Evolutionary conservation across 1,140 invertebrate genomes (phyloP), one percentile per base, ranked within the genome.

Genomic region (Cotesia glomerata): DNA sequence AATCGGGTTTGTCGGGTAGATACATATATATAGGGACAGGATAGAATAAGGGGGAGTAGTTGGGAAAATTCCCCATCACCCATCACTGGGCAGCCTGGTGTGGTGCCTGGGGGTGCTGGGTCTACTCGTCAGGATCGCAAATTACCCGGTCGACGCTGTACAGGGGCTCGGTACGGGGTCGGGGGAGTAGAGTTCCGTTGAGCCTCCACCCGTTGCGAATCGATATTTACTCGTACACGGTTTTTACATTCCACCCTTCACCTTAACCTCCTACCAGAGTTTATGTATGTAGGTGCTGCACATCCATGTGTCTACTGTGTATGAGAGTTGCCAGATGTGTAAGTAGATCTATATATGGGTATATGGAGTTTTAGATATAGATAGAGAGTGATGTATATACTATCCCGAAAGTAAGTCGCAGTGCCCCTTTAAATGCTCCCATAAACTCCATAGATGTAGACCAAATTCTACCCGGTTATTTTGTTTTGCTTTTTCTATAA

Each of bases 41-140:
- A 26, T 26, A 32, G 11, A 34, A 62, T 36, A 35, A 16, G 34
- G 66, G 66, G 66, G 32, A 26, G 26, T 26, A 26, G 66, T 72
- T 36, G 71, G 64, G 64, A 72, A 72, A 68, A 65, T 72, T 61
- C 77, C 64, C 69, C 58, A 58, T 64, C 13, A 51, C 18, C 34
- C 51, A 13, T 63, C 52, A 64, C 14, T 32, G 75, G 67, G 64
- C 54, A 70, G 61, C 75, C 72, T 62, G 63, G 61, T 68, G 68
- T 69, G 68, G 26, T 26, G 26, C 26, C 26, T 64, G 65, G 16
- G 16, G 16, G 26, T 26, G 26, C 26, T 26, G 26, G 26, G 16
- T 61, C 62, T 64, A 32, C 36, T 77, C 74, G 75, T 77, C 79
- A 68, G 74, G 63, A 77, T 78, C 74, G 78, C 76, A 80, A 81